Conservation (phyloP, 1,140 invertebrate species). For the Hypothenemus hampei region DNA sequence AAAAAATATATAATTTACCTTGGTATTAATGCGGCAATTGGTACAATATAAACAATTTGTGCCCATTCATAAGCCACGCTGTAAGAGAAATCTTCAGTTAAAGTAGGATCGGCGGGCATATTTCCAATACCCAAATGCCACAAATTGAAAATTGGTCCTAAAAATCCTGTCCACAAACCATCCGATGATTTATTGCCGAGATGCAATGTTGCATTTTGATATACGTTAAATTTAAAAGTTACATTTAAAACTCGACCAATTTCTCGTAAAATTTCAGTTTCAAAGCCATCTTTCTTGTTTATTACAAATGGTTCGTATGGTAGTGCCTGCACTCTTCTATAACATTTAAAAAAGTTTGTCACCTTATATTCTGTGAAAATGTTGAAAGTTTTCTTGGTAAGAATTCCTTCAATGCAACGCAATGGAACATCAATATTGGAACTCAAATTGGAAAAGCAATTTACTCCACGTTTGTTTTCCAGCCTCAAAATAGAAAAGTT, state of each 20-base stretch:
- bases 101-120: slow-evolving; percentile 4
- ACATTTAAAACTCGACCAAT: slow-evolving; percentile 11
- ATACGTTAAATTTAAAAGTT: slow-evolving; percentile 5
- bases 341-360: slow-evolving; percentile 3
- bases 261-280: slow-evolving; percentile 6
- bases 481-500: background rate
- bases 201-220: background rate
- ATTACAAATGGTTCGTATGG: slow-evolving; percentile 19
- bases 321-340: background rate
- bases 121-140: slow-evolving; percentile 15
- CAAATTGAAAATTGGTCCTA: slow-evolving; percentile 6
- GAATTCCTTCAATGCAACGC: background rate
- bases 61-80: slow-evolving; percentile 5
- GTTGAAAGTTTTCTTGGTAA: background rate
- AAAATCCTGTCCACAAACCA: slow-evolving; percentile 19
- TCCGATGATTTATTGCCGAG: slow-evolving; percentile 2
- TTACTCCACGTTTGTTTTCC: background rate
- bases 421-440: background rate
- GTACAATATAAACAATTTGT: slow-evolving; percentile 9
- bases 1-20: background rate
- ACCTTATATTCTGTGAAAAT: background rate
- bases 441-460: slow-evolving; percentile 1
- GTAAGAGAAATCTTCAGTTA: slow-evolving; percentile 7
- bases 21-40: slow-evolving; percentile 13
- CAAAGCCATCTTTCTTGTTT: slow-evolving; percentile 1